Percentiles rank a stretch among this genome's conserved stretches.
Evolutionary conservation across 2,113 vertebrate species (phyloP).

Genomic region (Aldabrachelys gigantea): DNA sequence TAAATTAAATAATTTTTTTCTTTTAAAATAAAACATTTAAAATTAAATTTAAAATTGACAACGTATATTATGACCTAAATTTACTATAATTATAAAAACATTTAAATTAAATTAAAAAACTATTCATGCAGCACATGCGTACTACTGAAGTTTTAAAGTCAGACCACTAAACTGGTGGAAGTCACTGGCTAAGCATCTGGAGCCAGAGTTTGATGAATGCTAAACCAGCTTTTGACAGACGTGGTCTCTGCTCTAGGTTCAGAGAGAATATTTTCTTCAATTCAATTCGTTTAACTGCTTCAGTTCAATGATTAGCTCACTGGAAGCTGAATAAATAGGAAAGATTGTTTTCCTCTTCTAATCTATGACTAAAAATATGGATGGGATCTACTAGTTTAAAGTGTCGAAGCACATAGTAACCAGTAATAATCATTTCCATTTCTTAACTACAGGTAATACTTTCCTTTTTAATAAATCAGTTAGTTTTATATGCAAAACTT

Average conservation of each 20-base stretch:
- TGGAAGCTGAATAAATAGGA: not conserved
- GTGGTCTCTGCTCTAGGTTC: not conserved
- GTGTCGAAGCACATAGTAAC: not conserved
- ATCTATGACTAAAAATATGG: not conserved
- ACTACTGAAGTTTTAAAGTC: not conserved
- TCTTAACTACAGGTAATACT: not conserved
- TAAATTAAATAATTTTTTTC: not conserved
- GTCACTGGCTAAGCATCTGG: not conserved
- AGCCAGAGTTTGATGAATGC: not conserved
- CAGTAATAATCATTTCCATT: not conserved
- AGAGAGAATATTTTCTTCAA: not conserved
- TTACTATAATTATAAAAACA: not conserved
- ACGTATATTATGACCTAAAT: not conserved
- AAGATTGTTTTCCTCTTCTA: not conserved
- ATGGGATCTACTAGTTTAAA: not conserved
- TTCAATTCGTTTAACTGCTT: not conserved
- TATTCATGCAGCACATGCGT: not conserved
- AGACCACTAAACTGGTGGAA: not conserved
- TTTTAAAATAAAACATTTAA: not conserved
- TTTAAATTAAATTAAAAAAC: not conserved
- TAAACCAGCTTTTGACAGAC: not conserved
- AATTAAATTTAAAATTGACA: not conserved
- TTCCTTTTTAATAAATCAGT: not conserved
- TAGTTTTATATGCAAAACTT: not conserved
- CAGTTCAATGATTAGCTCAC: not conserved